Base-by-base conservation (phyloP, 2,888 invertebrate species). In the Elegia similella region DNA sequence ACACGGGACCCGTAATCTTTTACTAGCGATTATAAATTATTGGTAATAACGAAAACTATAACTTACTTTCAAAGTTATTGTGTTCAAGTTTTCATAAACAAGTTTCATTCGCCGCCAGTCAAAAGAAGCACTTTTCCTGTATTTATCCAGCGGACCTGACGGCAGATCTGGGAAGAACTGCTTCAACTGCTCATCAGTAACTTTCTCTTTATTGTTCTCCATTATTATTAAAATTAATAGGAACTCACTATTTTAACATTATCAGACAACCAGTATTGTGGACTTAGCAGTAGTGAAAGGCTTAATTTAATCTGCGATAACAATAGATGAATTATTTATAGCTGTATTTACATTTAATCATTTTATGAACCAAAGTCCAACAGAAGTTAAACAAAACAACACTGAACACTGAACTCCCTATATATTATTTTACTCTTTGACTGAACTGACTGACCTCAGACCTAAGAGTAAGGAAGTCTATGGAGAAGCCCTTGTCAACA, bases 21-120 rank as follows among this genome's bases (percentile, higher is more conserved):
- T n/a, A n/a, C n/a, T n/a, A n/a, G n/a, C n/a, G n/a, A n/a, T n/a
- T n/a, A n/a, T n/a, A n/a, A n/a, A n/a, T n/a, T n/a, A n/a, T n/a
- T n/a, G n/a, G n/a, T n/a, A 23, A 23, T 23, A 23, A 23, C 23
- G 23, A 23, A 23, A 23, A 5, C 5, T 23, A 23, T 23, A 23
- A 67, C 75, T 76, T 76, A 90, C 91, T 75, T 91, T 91, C 23
- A 86, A 63, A 65, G 86, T 77, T 12, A 91, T 79, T 6, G 84
- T 76, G 42, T 72, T 69, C 42, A 83, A 63, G 60, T 72, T 81
- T 56, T 92, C 89, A 60, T 86, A 88, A 42, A 71, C 71, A 10
- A 90, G 74, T 70, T 89, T 91, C 82, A 91, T 85, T 30, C 93
- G 93, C 50, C 94, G 94, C 93, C 95, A 95, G 67, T 95, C 94